Conservation (phyloP, 1,140 invertebrate genomes). For the Hycleus cichorii region DNA sequence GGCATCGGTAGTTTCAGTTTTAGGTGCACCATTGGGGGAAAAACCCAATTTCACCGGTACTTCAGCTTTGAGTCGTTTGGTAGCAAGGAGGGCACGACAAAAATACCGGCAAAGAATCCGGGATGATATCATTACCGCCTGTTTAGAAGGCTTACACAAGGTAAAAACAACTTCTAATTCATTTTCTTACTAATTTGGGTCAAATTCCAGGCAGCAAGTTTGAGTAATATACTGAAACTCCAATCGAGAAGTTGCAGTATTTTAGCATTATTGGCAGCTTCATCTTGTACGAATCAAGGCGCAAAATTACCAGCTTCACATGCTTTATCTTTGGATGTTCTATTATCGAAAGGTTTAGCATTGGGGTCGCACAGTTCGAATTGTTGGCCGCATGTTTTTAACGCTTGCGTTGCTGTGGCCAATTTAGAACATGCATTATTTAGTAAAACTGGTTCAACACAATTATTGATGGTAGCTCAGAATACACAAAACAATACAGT, state of each 20-base stretch:
- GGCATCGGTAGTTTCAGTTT: slow-evolving; percentile 82
- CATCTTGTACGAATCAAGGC: slow-evolving; percentile 62
- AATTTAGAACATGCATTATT: slow-evolving; percentile 82
- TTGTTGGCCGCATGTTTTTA: slow-evolving; percentile 90
- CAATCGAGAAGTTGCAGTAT: slow-evolving; percentile 80
- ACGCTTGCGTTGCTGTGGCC: slow-evolving; percentile 84
- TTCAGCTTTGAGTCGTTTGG: slow-evolving; percentile 35
- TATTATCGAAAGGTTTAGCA: slow-evolving; percentile 62
- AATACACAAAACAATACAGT: slow-evolving; percentile 39
- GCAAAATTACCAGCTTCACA: slow-evolving; percentile 74
- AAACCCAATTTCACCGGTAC: slow-evolving; percentile 48
- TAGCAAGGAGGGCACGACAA: slow-evolving; percentile 41
- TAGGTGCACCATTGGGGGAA: slow-evolving; percentile 67
- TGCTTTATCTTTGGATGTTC: slow-evolving; percentile 82
- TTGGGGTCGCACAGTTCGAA: slow-evolving; percentile 83
- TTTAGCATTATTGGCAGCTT: slow-evolving; percentile 67
- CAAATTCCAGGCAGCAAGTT: slow-evolving; percentile 53
- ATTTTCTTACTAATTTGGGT: background rate
- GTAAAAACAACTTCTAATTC: slow-evolving; percentile 40
- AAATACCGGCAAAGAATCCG: slow-evolving; percentile 52
- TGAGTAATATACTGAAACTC: slow-evolving; percentile 66
- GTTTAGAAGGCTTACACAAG: slow-evolving; percentile 84
- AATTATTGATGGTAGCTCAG: slow-evolving; percentile 44
- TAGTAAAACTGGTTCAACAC: slow-evolving; percentile 52
- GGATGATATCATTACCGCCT: slow-evolving; percentile 70